Conservation (phyloP, 2,888 invertebrate genomes). For the Beris chalybata region DNA sequence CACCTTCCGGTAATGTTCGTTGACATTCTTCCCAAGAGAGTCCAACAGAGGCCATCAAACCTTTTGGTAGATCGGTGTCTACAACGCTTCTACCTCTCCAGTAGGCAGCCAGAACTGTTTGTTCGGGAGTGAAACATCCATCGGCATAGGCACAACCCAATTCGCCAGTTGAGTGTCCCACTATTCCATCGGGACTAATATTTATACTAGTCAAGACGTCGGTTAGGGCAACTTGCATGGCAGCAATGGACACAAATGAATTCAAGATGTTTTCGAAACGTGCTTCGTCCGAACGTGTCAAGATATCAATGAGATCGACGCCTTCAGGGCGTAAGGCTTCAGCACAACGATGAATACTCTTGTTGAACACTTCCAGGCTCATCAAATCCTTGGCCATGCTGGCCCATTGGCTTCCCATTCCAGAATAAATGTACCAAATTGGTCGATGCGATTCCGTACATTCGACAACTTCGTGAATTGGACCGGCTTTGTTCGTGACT, state of each 20-base stretch:
- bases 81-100: constrained; percentile 86
- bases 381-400: constrained; percentile 91
- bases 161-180: constrained; percentile 80
- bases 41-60: constrained; percentile 92
- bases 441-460: constrained; percentile 69
- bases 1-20: constrained; percentile 72
- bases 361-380: constrained; percentile 77
- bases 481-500: constrained; percentile 60
- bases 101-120: constrained; percentile 91
- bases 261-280: constrained; percentile 84
- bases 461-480: constrained; percentile 59
- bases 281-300: constrained; percentile 74
- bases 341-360: constrained; percentile 75
- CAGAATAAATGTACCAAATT: constrained; percentile 94
- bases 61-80: constrained; percentile 71
- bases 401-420: constrained; percentile 98
- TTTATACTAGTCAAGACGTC: constrained; percentile 78
- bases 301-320: constrained; percentile 76
- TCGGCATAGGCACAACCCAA: constrained; percentile 94
- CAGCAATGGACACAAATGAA: constrained; percentile 92
- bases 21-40: constrained; percentile 83
- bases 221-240: constrained; percentile 94
- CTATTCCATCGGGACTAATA: constrained; percentile 87
- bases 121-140: constrained; percentile 91
- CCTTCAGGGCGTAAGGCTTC: constrained; percentile 76